A percentile compares a stretch with the other conserved stretches of the same genome.
These are phyloP conservation scores for Penaeus japonicus DNA, from an alignment of 1,140 invertebrate species.

Conservation along the genomic window DNA sequence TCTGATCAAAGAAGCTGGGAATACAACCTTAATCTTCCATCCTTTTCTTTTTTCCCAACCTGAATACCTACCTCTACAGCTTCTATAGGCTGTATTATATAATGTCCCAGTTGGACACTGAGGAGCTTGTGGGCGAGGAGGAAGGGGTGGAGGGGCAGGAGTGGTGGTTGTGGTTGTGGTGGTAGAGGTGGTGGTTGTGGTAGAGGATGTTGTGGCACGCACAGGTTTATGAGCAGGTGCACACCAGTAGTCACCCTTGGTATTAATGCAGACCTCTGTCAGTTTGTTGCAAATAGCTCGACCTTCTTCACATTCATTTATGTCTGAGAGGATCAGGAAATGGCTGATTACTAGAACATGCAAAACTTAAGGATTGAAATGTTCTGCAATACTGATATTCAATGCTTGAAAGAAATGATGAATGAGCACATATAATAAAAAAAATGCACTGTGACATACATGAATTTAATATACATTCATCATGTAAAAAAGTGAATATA, in stretches of 20 bases:
- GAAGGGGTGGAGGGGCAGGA: conserved; percentile 24
- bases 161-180: background rate
- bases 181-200: background rate
- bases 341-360: too few species aligned
- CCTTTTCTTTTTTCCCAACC: background rate
- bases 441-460: too few species aligned
- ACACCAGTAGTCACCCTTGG: conserved; percentile 63
- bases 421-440: too few species aligned
- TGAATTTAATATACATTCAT: too few species aligned
- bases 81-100: background rate
- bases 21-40: too few species aligned
- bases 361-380: too few species aligned
- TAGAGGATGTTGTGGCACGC: background rate
- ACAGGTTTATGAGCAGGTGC: conserved; percentile 44
- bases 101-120: conserved; percentile 36
- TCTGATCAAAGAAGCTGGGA: too few species aligned
- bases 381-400: too few species aligned
- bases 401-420: too few species aligned
- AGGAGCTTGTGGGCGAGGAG: background rate
- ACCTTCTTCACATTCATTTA: conserved; percentile 70
- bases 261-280: conserved; percentile 62
- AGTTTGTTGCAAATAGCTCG: conserved; percentile 59
- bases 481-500: too few species aligned
- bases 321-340: conserved; percentile 65
- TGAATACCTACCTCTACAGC: conserved; percentile 34